Base-by-base conservation (phyloP, 1,140 invertebrate species). In the Solenopsis fugax region DNA sequence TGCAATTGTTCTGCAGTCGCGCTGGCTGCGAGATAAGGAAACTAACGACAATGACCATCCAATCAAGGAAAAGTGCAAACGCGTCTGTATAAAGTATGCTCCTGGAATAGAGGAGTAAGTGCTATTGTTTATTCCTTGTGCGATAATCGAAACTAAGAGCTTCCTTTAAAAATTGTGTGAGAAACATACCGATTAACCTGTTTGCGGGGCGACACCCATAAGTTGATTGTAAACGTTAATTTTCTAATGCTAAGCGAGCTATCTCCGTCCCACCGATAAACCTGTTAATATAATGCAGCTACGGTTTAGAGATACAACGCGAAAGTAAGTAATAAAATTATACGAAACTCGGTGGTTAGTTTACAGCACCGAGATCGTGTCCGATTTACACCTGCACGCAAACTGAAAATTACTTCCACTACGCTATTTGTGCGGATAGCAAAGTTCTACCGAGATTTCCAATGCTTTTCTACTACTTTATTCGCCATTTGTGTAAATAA, bases 291-390 rank as follows among this genome's bases (percentile, higher is more conserved):
- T 88, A 87, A 92, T 88, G 82, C 75, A 89, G 60, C 76, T 76
- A 73, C 87, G 86, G 88, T 90, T 90, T 90, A 92, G 58, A 73
- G 85, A 91, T 89, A 91, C 81, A 88, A 88, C 69, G 73, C 65
- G 76, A 86, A 89, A 91, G 86, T 88, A 87, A 90, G 77, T 92
- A 89, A 90, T 87, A 89, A 89, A 91, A 91, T 91, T 91, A 91
- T 87, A 67, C 71, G 88, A 90, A 89, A 91, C 85, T 87, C 62
- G 65, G 78, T 75, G 87, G 73, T 91, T 90, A 89, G 67, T 84
- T 87, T 56, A 12, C 48, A 60, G 34, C 52, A 54, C 18, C 37
- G 48, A 69, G 56, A 75, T 64, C 80, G 67, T 52, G 45, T n/a
- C 18, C 64, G 52, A 80, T 80, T 80, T 58, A 48, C 73, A 52